phyloP scores from a whole-genome alignment of 2,113 vertebrate species.

The Halcyon malimbica region DNA sequence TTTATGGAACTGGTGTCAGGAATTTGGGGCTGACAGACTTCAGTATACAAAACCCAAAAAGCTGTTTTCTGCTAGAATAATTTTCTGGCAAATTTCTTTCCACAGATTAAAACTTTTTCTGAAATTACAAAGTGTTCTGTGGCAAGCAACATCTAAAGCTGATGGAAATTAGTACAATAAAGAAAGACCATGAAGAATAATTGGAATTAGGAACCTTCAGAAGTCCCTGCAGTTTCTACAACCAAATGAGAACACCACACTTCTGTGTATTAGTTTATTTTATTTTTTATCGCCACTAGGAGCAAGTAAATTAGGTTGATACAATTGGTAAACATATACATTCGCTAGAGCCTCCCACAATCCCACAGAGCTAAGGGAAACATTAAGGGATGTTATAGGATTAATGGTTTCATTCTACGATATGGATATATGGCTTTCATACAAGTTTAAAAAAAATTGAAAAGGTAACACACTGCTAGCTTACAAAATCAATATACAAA shows the following conservation, averaged over 20 bases:
- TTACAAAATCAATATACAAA: conserved; percentile 64
- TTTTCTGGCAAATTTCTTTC: background rate
- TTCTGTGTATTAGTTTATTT: conserved; percentile 60
- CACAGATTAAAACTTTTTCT: background rate
- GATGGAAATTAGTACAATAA: background rate
- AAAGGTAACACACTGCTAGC: conserved; percentile 54
- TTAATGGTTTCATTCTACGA: conserved; percentile 58
- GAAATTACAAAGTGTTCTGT: background rate
- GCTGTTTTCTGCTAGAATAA: background rate
- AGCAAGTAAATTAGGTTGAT: conserved; percentile 49
- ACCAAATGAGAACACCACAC: background rate
- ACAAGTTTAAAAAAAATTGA: conserved; percentile 52
- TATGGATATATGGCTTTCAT: conserved; percentile 55
- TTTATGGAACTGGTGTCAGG: background rate
- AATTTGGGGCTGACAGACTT: background rate
- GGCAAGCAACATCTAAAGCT: background rate
- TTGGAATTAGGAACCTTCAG: background rate
- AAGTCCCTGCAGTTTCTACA: background rate
- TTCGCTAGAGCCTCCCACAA: conserved; percentile 22
- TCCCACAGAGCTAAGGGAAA: conserved; percentile 46
- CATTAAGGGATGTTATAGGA: conserved; percentile 53
- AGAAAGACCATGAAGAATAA: background rate
- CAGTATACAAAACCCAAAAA: background rate
- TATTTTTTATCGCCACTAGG: conserved; percentile 42
- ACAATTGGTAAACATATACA: conserved; percentile 23